phyloP scores from a whole-genome alignment of 2,113 vertebrate species.

The Bettongia penicillata region DNA sequence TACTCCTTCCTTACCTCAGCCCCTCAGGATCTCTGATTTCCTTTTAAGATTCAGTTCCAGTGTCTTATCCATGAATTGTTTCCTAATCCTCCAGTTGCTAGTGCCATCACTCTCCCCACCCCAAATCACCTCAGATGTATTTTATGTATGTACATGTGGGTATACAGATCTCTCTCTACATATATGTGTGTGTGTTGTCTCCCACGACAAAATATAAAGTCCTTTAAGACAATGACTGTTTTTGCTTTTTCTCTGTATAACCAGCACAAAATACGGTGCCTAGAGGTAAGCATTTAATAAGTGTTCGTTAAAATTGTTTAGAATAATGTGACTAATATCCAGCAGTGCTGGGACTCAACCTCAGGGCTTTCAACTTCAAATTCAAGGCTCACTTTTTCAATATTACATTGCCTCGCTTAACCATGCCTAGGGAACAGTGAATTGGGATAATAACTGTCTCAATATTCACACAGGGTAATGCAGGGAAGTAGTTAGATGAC shows the following conservation, averaged over 20 bases:
- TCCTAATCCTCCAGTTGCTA: not conserved
- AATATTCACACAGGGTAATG: not conserved
- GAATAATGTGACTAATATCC: not conserved
- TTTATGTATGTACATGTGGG: not conserved
- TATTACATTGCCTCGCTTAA: not conserved
- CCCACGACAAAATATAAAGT: not conserved
- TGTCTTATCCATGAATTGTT: not conserved
- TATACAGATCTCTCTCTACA: too few species aligned
- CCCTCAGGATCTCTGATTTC: not conserved
- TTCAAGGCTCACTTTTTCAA: not conserved
- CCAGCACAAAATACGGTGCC: not conserved
- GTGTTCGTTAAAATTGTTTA: not conserved
- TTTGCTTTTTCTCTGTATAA: not conserved
- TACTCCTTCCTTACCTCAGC: not conserved
- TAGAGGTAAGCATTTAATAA: not conserved
- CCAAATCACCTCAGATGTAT: not conserved
- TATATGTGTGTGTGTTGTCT: too few species aligned
- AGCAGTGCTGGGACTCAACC: not conserved
- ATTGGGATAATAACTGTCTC: not conserved
- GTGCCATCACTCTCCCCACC: too few species aligned
- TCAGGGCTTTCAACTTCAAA: not conserved
- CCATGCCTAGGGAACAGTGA: not conserved
- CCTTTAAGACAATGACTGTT: not conserved
- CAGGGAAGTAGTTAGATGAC: not conserved
- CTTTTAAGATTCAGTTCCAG: not conserved